Conservation (phyloP, 2,888 invertebrate species). For the Caenorhabditis angaria region DNA sequence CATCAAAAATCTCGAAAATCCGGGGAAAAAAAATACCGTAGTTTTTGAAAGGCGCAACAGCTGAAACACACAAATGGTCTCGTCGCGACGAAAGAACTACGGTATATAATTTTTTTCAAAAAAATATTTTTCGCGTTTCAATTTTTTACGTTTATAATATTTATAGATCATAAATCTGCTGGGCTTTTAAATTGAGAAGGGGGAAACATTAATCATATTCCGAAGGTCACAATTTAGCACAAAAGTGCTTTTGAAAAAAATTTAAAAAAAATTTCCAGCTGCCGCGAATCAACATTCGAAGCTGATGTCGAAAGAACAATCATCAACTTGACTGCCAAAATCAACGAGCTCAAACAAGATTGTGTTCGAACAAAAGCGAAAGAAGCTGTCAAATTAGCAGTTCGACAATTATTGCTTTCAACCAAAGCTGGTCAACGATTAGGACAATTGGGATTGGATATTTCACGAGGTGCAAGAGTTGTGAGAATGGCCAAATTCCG, state of each 20-base stretch:
- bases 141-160: no score
- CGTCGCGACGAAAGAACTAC: no score
- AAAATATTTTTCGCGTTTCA: background rate
- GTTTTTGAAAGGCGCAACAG: no score
- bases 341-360: conserved; percentile 58
- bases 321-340: conserved; percentile 51
- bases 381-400: conserved; percentile 48
- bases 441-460: conserved; percentile 43
- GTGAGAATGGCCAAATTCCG: conserved; percentile 40
- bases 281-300: conserved; percentile 56
- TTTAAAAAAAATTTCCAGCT: conserved; percentile 37
- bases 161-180: no score
- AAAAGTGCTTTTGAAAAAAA: background rate
- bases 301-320: conserved; percentile 49
- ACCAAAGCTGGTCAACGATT: conserved; percentile 28
- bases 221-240: background rate
- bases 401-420: conserved; percentile 31
- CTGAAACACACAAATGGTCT: no score
- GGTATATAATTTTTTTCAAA: conserved; percentile 3
- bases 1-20: no score
- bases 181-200: no score
- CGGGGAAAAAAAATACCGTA: no score
- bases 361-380: conserved; percentile 50
- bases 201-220: background rate
- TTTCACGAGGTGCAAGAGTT: conserved; percentile 45